Percentiles rank a stretch among this genome's conserved stretches.
These are phyloP conservation scores for Galaxias olidus DNA, from an alignment of 2,797 vertebrate genomes.

Conservation along the genomic window DNA sequence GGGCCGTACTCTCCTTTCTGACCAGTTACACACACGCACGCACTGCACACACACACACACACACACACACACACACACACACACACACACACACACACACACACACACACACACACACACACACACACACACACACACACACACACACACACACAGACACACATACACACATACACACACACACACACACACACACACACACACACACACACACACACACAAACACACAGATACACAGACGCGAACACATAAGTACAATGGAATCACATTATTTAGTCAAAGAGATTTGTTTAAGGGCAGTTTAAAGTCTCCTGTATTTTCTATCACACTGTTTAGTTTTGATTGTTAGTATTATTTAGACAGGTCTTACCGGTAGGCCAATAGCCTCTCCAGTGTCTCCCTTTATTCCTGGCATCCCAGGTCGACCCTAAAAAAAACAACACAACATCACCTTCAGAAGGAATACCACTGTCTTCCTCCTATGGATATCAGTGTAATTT, in stretches of 20 bases:
- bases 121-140: not conserved
- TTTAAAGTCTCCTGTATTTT: too few species aligned
- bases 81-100: not conserved
- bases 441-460: not conserved
- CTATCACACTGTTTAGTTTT: not conserved
- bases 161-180: not conserved
- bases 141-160: not conserved
- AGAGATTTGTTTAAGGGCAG: too few species aligned
- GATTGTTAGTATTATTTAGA: not conserved
- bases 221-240: not conserved
- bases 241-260: not conserved
- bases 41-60: not conserved
- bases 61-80: not conserved
- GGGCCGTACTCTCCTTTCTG: conserved; percentile 83
- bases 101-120: not conserved
- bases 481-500: too few species aligned
- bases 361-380: conserved; percentile 69
- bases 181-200: too few species aligned
- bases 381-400: conserved; percentile 83
- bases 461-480: too few species aligned
- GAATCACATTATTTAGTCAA: too few species aligned
- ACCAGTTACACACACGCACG: not conserved
- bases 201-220: too few species aligned
- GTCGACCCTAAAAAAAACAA: conserved; percentile 78
- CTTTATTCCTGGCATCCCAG: conserved; percentile 84